A percentile compares a stretch with the other conserved stretches of the same genome.
phyloP scores from a whole-genome alignment of 1,140 invertebrate species.

The Anadara kagoshimensis region DNA sequence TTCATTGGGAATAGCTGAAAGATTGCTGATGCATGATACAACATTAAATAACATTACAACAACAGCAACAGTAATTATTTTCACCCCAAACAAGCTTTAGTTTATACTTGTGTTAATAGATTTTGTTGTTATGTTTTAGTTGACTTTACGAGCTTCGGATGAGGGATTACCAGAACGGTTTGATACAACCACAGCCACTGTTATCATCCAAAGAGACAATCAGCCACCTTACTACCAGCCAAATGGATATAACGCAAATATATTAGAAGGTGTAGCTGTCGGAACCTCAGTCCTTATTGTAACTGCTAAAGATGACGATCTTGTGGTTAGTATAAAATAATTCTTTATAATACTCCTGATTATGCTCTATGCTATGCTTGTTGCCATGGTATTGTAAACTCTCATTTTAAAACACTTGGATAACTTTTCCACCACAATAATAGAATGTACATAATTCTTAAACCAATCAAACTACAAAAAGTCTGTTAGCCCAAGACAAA shows the following conservation, averaged over 20 bases:
- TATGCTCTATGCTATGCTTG: too few relatives aligned
- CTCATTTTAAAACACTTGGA: too few relatives aligned
- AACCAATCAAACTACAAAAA: too few relatives aligned
- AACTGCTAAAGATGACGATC: slow-evolving; percentile 40
- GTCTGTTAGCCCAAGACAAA: too few relatives aligned
- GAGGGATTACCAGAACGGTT: slow-evolving; percentile 48
- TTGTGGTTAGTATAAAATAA: slow-evolving; percentile 31
- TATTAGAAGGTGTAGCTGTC: slow-evolving; percentile 33
- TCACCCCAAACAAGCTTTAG: too few relatives aligned
- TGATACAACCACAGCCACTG: slow-evolving; percentile 41
- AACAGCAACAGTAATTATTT: too few relatives aligned
- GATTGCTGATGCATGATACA: too few relatives aligned
- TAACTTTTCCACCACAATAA: too few relatives aligned
- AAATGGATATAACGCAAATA: slow-evolving; percentile 28
- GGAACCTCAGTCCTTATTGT: slow-evolving; percentile 33
- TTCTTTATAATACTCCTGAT: not conserved
- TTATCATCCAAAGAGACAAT: slow-evolving; percentile 47
- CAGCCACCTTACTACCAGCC: slow-evolving; percentile 34
- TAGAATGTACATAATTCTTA: too few relatives aligned
- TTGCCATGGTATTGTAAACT: too few relatives aligned
- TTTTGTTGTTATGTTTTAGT: slow-evolving; percentile 34
- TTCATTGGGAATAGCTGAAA: too few relatives aligned
- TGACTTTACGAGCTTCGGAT: slow-evolving; percentile 47
- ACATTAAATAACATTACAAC: too few relatives aligned
- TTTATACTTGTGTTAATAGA: not conserved